Conservation (phyloP, 2,113 vertebrate species). For the Atlantisia rogersi region DNA sequence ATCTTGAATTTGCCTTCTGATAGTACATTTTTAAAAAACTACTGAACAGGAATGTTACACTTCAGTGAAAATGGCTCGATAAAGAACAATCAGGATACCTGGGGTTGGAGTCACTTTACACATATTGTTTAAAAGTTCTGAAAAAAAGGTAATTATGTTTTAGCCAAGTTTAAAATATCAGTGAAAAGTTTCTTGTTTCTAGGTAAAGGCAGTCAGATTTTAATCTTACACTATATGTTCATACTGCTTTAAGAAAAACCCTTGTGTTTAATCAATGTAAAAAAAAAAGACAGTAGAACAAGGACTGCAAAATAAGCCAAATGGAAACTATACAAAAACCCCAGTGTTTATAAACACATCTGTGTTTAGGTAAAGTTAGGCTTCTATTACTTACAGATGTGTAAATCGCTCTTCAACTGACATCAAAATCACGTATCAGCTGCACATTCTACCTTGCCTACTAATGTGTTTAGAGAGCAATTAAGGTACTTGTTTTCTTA, state of each 20-base stretch:
- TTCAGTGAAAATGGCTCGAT: neutral
- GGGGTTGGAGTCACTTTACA: neutral
- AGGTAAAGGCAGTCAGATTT: neutral
- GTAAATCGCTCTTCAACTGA: neutral
- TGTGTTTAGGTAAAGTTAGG: neutral
- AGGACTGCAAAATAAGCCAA: neutral
- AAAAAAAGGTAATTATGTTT: neutral
- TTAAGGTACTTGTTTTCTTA: neutral
- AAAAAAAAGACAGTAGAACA: neutral
- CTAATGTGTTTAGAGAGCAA: neutral
- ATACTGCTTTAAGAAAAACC: neutral
- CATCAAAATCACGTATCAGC: neutral
- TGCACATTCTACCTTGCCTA: neutral
- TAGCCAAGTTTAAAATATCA: neutral
- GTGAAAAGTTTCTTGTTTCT: neutral
- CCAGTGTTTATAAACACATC: neutral
- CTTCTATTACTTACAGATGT: neutral
- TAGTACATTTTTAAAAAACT: neutral
- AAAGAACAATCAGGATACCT: neutral
- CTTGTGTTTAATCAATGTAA: neutral
- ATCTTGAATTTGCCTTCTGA: slow-evolving; percentile 5
- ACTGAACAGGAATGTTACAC: neutral
- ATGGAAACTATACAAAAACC: neutral
- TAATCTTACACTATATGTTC: rapidly evolving
- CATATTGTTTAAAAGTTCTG: neutral